phyloP scores from a whole-genome alignment of 2,797 vertebrate species.

The Neosalanx taihuensis region DNA sequence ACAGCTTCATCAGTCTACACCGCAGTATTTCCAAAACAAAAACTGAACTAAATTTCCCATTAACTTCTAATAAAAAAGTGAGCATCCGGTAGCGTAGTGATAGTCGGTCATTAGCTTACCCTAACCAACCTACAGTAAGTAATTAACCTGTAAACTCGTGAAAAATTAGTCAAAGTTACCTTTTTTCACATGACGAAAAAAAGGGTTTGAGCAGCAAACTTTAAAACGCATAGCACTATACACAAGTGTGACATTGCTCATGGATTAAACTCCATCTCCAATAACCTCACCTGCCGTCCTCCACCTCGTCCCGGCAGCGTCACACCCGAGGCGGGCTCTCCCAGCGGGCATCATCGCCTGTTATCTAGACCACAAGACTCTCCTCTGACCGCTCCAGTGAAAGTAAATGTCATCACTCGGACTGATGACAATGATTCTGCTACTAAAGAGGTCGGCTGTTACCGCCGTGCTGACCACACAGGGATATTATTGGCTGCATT shows the following conservation, averaged over 20 bases:
- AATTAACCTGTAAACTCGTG: background rate
- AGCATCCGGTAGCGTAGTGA: background rate
- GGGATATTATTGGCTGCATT: background rate
- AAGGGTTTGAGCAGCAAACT: background rate
- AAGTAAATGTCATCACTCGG: background rate
- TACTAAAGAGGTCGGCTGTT: background rate
- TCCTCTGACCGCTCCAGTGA: background rate
- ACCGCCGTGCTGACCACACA: background rate
- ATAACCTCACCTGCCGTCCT: slow-evolving; percentile 62
- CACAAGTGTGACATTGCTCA: background rate
- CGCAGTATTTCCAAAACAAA: slow-evolving; percentile 18
- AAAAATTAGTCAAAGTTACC: background rate
- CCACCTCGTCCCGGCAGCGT: slow-evolving; percentile 57
- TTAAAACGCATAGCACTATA: background rate
- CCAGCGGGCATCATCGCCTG: slow-evolving; percentile 64
- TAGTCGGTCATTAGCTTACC: background rate
- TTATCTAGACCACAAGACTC: background rate
- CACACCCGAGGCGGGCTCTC: slow-evolving; percentile 54
- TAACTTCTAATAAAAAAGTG: slow-evolving; percentile 25
- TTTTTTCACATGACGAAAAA: background rate
- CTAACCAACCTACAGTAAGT: background rate
- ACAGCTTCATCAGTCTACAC: slow-evolving; percentile 11
- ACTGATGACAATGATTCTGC: background rate
- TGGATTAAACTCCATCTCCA: background rate
- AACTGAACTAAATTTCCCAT: slow-evolving; percentile 18